Conservation (phyloP, 2,888 invertebrate species). For the Leptopilina syphax region DNA sequence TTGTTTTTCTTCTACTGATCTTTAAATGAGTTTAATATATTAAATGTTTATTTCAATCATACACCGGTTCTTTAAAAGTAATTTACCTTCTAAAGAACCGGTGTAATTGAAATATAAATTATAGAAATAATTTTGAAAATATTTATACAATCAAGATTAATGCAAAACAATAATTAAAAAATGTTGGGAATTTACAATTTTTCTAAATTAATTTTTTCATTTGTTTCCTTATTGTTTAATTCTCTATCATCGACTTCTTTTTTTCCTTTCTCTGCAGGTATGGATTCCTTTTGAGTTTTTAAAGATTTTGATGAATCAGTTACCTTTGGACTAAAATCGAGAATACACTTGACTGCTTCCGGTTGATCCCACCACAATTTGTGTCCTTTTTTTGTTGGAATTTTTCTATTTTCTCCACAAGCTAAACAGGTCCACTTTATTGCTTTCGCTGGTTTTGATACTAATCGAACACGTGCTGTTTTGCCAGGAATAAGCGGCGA, state of each 20-base stretch:
- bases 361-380: conserved; percentile 79
- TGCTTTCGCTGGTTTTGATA: conserved; percentile 76
- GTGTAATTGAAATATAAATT: no score
- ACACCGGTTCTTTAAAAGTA: no score
- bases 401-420: conserved; percentile 75
- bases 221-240: background rate
- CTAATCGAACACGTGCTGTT: conserved; percentile 78
- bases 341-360: conserved; percentile 78
- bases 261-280: conserved; percentile 1
- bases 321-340: conserved; percentile 72
- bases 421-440: conserved; percentile 78
- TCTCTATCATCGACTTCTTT: background rate
- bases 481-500: conserved; percentile 78
- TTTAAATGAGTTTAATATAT: no score
- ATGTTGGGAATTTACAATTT: no score
- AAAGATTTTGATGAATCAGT: background rate
- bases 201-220: background rate
- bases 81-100: no score
- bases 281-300: conserved; percentile 1
- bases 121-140: no score
- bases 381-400: conserved; percentile 73
- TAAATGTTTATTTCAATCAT: no score
- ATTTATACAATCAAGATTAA: no score
- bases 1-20: no score
- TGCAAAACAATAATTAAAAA: no score